A percentile compares a stretch with the other conserved stretches of the same genome.
These are phyloP conservation scores for Rhinella marina DNA, from an alignment of 2,797 vertebrate genomes.

Conservation along the genomic window DNA sequence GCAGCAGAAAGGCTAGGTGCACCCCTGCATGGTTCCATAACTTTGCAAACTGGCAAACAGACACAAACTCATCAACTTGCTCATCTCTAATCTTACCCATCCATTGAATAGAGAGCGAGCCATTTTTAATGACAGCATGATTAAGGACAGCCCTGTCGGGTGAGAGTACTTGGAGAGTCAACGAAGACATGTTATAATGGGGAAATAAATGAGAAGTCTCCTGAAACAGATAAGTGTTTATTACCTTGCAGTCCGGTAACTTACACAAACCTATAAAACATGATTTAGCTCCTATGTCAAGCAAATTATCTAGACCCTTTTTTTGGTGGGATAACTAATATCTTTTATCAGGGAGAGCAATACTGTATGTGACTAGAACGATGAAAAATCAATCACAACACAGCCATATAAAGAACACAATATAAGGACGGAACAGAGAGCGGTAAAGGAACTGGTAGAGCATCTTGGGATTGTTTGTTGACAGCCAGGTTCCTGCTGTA, in stretches of 20 bases:
- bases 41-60: not conserved
- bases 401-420: not conserved
- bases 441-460: not conserved
- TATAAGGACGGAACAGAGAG: not conserved
- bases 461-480: not conserved
- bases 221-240: slow-evolving; percentile 38
- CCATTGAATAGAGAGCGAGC: not conserved
- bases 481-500: too few species aligned
- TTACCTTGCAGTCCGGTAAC: slow-evolving; percentile 25
- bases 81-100: not conserved
- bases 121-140: slow-evolving; percentile 23
- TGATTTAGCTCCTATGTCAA: slow-evolving; percentile 30
- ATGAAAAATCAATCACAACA: slow-evolving; percentile 33
- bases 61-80: not conserved
- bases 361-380: slow-evolving; percentile 25
- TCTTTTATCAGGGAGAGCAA: slow-evolving; percentile 11
- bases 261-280: slow-evolving; percentile 31
- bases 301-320: slow-evolving; percentile 15
- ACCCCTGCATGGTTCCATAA: not conserved
- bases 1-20: too few species aligned
- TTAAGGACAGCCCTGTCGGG: slow-evolving; percentile 14
- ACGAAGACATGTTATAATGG: slow-evolving; percentile 16
- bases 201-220: slow-evolving; percentile 30
- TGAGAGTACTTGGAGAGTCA: slow-evolving; percentile 12
- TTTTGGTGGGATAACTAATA: not conserved